Percentiles rank a stretch among this genome's conserved stretches.
phyloP scores from a whole-genome alignment of 2,888 invertebrate species.

The Eristalis arbustorum region DNA sequence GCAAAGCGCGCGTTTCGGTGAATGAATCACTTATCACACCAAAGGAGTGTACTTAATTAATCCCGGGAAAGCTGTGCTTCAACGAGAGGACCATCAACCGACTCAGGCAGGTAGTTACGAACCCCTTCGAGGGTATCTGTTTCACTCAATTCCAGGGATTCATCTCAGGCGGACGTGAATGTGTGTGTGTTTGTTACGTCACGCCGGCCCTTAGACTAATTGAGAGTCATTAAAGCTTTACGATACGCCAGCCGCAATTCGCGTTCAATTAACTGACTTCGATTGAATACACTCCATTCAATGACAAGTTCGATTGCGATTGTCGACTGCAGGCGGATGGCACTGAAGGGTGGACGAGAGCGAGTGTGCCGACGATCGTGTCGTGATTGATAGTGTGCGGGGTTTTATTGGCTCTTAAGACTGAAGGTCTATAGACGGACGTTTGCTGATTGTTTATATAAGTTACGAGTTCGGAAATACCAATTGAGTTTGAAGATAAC shows the following conservation, averaged over 20 bases:
- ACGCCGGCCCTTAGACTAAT: conserved; percentile 38
- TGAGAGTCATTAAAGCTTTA: conserved; percentile 59
- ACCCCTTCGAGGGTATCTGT: too few relatives aligned
- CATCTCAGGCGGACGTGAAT: background rate
- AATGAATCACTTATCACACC: background rate
- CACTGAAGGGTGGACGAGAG: background rate
- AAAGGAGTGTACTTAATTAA: too few relatives aligned
- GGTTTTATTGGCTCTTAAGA: background rate
- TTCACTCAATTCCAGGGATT: background rate
- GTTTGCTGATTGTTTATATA: background rate
- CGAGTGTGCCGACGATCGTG: background rate
- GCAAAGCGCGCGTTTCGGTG: conserved; percentile 6
- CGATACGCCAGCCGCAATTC: conserved; percentile 11
- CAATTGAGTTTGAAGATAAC: background rate
- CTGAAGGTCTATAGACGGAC: background rate
- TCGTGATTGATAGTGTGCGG: background rate
- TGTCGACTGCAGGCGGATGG: background rate
- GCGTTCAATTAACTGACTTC: conserved; percentile 43
- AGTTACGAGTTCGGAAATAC: background rate
- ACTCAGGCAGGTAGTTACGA: conserved; percentile 3
- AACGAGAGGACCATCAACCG: background rate
- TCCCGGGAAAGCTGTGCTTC: background rate
- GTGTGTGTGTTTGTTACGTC: conserved; percentile 26
- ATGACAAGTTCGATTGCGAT: conserved; percentile 28
- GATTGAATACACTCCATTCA: conserved; percentile 49